Base-by-base conservation (phyloP, 2,888 invertebrate species). In the Leistus spinibarbis region DNA sequence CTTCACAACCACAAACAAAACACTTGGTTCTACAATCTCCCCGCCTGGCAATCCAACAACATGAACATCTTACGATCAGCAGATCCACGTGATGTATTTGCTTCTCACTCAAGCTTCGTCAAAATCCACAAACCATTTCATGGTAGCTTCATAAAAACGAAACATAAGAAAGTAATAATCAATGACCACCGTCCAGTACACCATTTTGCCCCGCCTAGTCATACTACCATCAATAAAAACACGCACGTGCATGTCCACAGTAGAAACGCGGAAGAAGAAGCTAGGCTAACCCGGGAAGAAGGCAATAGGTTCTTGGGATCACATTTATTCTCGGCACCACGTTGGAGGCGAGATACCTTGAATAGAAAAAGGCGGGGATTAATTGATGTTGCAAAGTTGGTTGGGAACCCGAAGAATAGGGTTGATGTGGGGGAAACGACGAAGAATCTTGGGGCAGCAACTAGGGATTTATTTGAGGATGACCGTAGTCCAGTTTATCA, bases 391-490 rank as follows among this genome's bases (percentile, higher is more conserved):
- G 62, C 80, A 13, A 76, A 77, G 19, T 74, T 82, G 56, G 70
- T 79, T 17, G 69, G 78, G 3, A 83, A 85, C 78, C 85, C 84
- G 3, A 81, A 80, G 27, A 79, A 80, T 1, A 82, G 81, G 77
- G 68, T 86, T 1, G 84, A 86, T 77, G 79, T 85, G 60, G 80
- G 82, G n/a, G 84, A 84, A 80, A 85, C 85, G 0, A 77, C 85
- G 24, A 84, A 84, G 75, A 85, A 85, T 72, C 77, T 82, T 3
- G 85, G 85, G 3, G 80, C 82, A 0, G 82, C 83, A 3, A 81
- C 83, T 0, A 83, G 80, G 76, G 81, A 83, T 27, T 80, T 83
- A n/a, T 83, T 85, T 66, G 84, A 84, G 76, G 82, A 84, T 69
- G 80, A 84, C 71, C 80, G 80, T 9, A 82, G 84, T 2, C 86